These are phyloP conservation scores for Ciconia boyciana DNA, from an alignment of 2,113 vertebrate species.

Conservation along the genomic window DNA sequence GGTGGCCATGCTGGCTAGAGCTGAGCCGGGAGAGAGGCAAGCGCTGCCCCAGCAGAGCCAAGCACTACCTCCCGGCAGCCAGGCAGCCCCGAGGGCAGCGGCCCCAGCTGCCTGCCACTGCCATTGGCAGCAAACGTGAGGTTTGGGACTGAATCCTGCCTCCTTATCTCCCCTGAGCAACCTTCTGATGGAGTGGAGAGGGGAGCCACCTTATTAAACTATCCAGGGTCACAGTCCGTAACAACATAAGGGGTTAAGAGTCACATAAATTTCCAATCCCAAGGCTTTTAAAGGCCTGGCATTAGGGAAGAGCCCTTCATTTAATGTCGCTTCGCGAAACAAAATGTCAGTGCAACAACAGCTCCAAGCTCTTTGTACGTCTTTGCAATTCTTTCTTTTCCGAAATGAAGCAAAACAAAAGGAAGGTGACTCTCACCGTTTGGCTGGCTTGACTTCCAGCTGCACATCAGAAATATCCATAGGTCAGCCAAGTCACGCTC, in stretches of 20 bases:
- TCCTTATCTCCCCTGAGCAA: not conserved
- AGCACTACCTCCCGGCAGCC: not conserved
- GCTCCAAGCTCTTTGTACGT: not conserved
- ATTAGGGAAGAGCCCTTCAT: not conserved
- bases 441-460: not conserved
- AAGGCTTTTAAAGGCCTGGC: not conserved
- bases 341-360: not conserved
- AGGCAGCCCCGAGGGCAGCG: not conserved
- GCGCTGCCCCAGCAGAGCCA: accelerated
- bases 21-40: not conserved
- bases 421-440: not conserved
- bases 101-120: not conserved
- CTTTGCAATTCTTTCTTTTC: not conserved
- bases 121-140: not conserved
- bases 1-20: not conserved
- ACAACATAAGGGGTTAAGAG: not conserved
- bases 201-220: not conserved
- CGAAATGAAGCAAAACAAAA: not conserved
- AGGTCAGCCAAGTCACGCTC: not conserved
- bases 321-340: accelerated
- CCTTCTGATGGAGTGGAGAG: not conserved
- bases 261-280: not conserved
- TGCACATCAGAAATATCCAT: not conserved
- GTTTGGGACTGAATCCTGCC: not conserved
- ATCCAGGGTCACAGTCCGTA: not conserved